A percentile compares a stretch with the other conserved stretches of the same genome.
Conservation (phyloP, 2,888 invertebrate genomes). For the Lottia scabra region DNA sequence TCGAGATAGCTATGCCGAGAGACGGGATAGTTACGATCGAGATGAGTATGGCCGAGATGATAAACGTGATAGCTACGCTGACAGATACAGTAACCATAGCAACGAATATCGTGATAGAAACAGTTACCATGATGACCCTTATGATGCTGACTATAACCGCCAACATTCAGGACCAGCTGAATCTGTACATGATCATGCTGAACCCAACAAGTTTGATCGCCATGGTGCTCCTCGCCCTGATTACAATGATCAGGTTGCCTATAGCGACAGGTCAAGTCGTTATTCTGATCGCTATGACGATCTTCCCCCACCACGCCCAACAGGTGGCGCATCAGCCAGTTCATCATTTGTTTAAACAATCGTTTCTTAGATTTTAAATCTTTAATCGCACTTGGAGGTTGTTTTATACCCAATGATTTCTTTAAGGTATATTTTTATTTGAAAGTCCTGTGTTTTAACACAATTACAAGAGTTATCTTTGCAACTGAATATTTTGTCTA, state of each 20-base stretch:
- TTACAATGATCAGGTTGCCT: not conserved
- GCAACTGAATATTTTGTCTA: too few relatives aligned
- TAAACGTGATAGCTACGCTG: slow-evolving; percentile 20
- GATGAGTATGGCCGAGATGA: slow-evolving; percentile 27
- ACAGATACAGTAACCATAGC: slow-evolving; percentile 27
- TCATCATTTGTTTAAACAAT: not conserved
- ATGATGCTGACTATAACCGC: slow-evolving; percentile 24
- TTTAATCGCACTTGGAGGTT: too few relatives aligned
- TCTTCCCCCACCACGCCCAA: not conserved
- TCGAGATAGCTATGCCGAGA: slow-evolving; percentile 22
- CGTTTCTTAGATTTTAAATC: too few relatives aligned
- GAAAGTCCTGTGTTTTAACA: too few relatives aligned
- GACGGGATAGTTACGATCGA: not conserved
- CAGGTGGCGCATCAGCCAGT: not conserved
- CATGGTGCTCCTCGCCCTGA: slow-evolving; percentile 38
- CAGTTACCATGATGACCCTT: slow-evolving; percentile 17
- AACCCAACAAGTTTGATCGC: slow-evolving; percentile 50
- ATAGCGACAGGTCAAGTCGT: not conserved
- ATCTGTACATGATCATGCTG: slow-evolving; percentile 31
- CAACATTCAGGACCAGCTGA: slow-evolving; percentile 9
- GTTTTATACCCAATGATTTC: too few relatives aligned
- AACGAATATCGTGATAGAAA: slow-evolving; percentile 22
- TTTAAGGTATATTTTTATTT: too few relatives aligned
- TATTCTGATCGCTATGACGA: slow-evolving; percentile 3
- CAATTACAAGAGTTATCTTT: too few relatives aligned